phyloP scores from a whole-genome alignment of 2,113 vertebrate genomes.

The Anhinga rufa region DNA sequence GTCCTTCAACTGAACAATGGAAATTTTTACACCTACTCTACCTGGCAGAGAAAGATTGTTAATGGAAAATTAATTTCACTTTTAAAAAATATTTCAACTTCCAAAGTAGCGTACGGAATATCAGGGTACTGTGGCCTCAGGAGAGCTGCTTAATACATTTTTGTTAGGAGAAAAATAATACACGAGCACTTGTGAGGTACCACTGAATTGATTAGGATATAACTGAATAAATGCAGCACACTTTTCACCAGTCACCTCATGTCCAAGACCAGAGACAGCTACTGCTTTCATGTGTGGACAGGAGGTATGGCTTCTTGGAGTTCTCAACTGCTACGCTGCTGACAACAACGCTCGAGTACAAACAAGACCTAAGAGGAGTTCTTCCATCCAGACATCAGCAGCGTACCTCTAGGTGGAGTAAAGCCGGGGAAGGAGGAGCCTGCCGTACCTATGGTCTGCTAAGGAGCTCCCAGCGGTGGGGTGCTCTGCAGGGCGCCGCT shows the following conservation, averaged over 20 bases:
- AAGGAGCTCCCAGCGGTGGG: too few species aligned
- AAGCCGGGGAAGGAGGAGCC: not conserved
- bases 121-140: not conserved
- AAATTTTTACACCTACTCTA: not conserved
- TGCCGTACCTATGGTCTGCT: fast-evolving
- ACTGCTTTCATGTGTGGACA: not conserved
- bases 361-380: not conserved
- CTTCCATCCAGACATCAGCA: not conserved
- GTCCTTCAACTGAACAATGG: not conserved
- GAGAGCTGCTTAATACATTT: not conserved
- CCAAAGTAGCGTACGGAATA: not conserved
- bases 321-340: not conserved
- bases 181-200: not conserved
- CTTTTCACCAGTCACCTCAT: not conserved
- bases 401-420: not conserved
- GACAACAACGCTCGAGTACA: not conserved
- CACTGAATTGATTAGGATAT: not conserved
- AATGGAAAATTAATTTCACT: not conserved
- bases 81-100: not conserved
- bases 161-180: not conserved
- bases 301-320: not conserved
- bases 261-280: not conserved
- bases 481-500: not conserved
- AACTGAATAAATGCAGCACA: not conserved
- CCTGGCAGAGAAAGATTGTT: not conserved